Conservation (phyloP, 2,888 invertebrate genomes). For the Poecilus cupreus region DNA sequence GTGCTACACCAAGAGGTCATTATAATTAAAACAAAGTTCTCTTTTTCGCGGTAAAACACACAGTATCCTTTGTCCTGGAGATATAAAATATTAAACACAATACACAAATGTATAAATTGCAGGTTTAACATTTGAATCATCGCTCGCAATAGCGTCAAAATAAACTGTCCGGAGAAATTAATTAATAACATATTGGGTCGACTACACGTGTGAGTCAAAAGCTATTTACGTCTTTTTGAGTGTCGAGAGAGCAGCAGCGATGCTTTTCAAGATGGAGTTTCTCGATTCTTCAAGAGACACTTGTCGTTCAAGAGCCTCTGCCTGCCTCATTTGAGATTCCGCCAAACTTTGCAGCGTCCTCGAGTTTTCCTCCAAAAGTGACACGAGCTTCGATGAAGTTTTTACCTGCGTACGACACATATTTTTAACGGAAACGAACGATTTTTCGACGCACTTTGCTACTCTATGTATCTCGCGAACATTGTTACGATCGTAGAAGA, state of each 20-base stretch:
- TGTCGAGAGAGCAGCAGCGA: slow-evolving; percentile 28
- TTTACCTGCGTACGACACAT: slow-evolving; percentile 20
- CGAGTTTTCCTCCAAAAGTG: slow-evolving; percentile 29
- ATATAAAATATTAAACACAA: background rate
- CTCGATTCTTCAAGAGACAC: slow-evolving; percentile 51
- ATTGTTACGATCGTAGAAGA: slow-evolving; percentile 38
- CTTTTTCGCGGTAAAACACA: too few relatives aligned
- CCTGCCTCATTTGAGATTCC: slow-evolving; percentile 49
- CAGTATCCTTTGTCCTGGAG: background rate
- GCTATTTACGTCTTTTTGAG: slow-evolving; percentile 42
- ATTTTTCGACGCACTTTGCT: slow-evolving; percentile 43
- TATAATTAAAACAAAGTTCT: too few relatives aligned
- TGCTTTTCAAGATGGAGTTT: slow-evolving; percentile 46
- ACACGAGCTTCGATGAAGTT: slow-evolving; percentile 11
- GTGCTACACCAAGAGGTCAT: too few relatives aligned
- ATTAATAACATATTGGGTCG: slow-evolving; percentile 2
- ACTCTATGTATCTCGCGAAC: slow-evolving; percentile 18
- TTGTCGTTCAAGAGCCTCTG: slow-evolving; percentile 51
- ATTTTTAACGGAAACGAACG: background rate
- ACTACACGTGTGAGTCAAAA: slow-evolving; percentile 9
- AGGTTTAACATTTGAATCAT: background rate
- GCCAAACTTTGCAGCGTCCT: slow-evolving; percentile 46
- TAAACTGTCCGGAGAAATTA: slow-evolving; percentile 7
- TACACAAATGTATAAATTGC: background rate
- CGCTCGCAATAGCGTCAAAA: background rate